phyloP scores from a whole-genome alignment of 2,888 invertebrate genomes.

The Phortica magna region DNA sequence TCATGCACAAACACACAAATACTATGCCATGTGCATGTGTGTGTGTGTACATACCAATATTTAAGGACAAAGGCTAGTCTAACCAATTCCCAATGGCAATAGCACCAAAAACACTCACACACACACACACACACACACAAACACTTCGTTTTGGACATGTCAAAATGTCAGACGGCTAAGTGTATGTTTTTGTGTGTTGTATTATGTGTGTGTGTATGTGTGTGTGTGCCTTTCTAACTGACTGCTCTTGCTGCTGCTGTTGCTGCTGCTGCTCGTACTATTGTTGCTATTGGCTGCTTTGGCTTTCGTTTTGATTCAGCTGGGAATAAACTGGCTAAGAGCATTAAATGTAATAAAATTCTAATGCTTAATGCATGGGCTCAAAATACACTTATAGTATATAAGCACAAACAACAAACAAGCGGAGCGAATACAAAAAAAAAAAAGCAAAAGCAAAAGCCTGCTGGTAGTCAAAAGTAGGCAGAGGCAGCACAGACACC shows the following conservation, averaged over 20 bases:
- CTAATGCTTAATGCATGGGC: conserved; percentile 31
- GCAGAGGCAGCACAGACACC: not conserved
- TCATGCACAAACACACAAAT: conserved; percentile 16
- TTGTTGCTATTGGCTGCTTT: not conserved
- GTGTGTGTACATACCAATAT: conserved; percentile 19
- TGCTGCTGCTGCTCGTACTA: not conserved
- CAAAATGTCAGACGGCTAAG: too few species aligned
- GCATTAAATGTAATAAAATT: conserved; percentile 34
- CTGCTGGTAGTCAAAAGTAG: not conserved
- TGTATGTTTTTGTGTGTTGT: too few species aligned
- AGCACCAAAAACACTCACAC: not conserved
- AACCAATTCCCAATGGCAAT: conserved; percentile 27
- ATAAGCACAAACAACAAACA: not conserved
- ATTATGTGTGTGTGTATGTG: not conserved
- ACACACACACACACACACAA: too few species aligned
- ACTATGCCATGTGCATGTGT: too few species aligned
- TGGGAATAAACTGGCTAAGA: conserved; percentile 34
- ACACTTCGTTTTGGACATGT: too few species aligned
- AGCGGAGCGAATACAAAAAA: conserved; percentile 5
- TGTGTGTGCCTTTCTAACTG: not conserved
- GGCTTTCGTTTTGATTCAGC: conserved; percentile 16
- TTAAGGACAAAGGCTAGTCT: conserved; percentile 11
- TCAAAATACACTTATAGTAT: conserved; percentile 14
- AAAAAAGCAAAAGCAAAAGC: not conserved
- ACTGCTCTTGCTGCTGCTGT: conserved; percentile 7